These are phyloP conservation scores for Drosophila leonis DNA, from an alignment of 2,888 invertebrate species.

Conservation along the genomic window DNA sequence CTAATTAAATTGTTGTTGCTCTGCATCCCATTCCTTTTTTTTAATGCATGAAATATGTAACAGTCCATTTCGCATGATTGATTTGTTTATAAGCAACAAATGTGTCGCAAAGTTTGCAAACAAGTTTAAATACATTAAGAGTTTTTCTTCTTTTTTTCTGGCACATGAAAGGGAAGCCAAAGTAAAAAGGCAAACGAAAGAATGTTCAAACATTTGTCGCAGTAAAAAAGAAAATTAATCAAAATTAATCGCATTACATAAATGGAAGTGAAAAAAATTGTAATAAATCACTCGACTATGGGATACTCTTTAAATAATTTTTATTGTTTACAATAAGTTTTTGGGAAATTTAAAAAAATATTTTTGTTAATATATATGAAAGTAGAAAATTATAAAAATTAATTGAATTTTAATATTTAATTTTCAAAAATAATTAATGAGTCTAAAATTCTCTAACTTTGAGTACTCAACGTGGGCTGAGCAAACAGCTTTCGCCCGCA, in stretches of 20 bases:
- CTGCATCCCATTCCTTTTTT: slow-evolving; percentile 1
- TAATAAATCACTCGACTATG: not conserved
- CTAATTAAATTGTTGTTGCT: slow-evolving; percentile 42
- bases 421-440: not conserved
- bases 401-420: not conserved
- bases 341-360: too few species aligned
- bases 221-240: slow-evolving; percentile 55
- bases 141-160: slow-evolving; percentile 11
- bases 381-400: not conserved
- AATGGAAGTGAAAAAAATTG: slow-evolving; percentile 21
- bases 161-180: slow-evolving; percentile 47
- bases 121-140: slow-evolving; percentile 43
- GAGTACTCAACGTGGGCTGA: not conserved
- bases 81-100: slow-evolving; percentile 42
- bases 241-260: slow-evolving; percentile 75
- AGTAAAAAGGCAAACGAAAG: not conserved
- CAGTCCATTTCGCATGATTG: slow-evolving; percentile 52
- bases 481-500: not conserved
- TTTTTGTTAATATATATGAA: not conserved
- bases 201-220: slow-evolving; percentile 1
- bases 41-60: slow-evolving; percentile 2
- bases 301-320: slow-evolving; percentile 15
- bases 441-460: not conserved
- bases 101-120: slow-evolving; percentile 24
- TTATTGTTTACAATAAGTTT: too few species aligned